Base-by-base conservation (phyloP, 2,797 vertebrate genomes). In the Poeciliopsis presidionis region DNA sequence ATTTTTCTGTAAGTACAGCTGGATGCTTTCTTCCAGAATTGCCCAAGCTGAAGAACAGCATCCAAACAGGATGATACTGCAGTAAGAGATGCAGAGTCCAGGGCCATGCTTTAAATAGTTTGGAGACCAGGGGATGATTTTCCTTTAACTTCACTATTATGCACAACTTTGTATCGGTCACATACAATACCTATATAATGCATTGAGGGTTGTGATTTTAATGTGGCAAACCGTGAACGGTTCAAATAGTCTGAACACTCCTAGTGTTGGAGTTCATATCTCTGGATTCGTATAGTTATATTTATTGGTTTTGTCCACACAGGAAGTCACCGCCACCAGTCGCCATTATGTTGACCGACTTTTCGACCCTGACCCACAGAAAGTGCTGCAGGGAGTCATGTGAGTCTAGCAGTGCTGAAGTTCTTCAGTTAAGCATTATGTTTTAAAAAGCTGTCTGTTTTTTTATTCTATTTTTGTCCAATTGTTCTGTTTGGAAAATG, bases 301-400 rank as follows among this genome's bases (percentile, higher is more conserved):
- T 72, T 80, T 74, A 22, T 28, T 82, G n/a, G 84, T 77, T 87
- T 78, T 91, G n/a, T 91, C 74, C 72, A 94, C 80, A 33, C 95
- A 99, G 98, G 98, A 99, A 96, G 98, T 99, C 90, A 98, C 98
- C 77, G 98, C 98, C 88, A 99, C 97, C 83, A 99, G 98, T 95
- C 98, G 98, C 90, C 98, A 99, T 95, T 99, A 99, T 96, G 98
- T 99, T 88, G 98, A 99, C 94, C 94, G 98, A 94, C 95, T 99
- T 90, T 99, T 99, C 91, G 98, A 99, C 95, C 97, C 98, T 46
- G 98, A 99, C 95, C 98, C 98, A 90, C 97, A 99, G 93, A 99
- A 99, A 93, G 98, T 99, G 90, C 97, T 99, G 84, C 98, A 99
- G 95, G 98, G 98, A 96, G 98, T 99, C 95, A 98, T 99, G 98